phyloP scores from a whole-genome alignment of 2,113 vertebrate species.

The Ranitomeya variabilis region DNA sequence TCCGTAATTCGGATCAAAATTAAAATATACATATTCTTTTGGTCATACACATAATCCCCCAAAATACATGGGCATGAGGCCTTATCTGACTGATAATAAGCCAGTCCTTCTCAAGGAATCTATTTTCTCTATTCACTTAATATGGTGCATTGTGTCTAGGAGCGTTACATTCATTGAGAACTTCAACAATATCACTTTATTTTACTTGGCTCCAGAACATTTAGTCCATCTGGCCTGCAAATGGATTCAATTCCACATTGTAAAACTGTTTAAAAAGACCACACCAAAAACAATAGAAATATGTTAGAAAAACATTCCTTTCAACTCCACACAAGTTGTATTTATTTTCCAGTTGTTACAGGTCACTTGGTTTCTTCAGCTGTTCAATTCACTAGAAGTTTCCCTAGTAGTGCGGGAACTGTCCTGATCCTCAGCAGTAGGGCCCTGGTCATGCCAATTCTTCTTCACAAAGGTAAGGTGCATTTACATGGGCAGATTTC shows the following conservation, averaged over 20 bases:
- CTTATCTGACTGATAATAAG: neutral
- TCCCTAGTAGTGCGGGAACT: neutral
- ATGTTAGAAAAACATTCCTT: slow-evolving; percentile 36
- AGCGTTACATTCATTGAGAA: slow-evolving; percentile 25
- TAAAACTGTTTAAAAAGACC: slow-evolving; percentile 37
- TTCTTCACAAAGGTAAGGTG: neutral
- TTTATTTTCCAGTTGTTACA: slow-evolving; percentile 24
- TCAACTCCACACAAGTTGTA: slow-evolving; percentile 19
- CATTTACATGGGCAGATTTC: too few species aligned
- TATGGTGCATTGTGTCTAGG: slow-evolving; percentile 13
- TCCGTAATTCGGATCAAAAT: too few species aligned
- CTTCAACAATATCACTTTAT: slow-evolving; percentile 31
- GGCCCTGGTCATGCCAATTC: neutral
- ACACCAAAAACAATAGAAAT: slow-evolving; percentile 43
- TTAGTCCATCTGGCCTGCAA: slow-evolving; percentile 35
- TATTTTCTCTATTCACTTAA: neutral
- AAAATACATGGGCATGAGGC: too few species aligned
- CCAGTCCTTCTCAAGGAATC: neutral
- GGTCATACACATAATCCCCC: too few species aligned
- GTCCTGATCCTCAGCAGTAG: neutral
- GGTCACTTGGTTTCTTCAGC: slow-evolving; percentile 28
- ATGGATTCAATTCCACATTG: slow-evolving; percentile 22
- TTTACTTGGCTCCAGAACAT: slow-evolving; percentile 1
- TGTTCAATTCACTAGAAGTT: neutral
- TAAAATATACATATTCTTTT: too few species aligned